phyloP scores from a whole-genome alignment of 92 coral and sea anemone genomes.

The Metridium senile region DNA sequence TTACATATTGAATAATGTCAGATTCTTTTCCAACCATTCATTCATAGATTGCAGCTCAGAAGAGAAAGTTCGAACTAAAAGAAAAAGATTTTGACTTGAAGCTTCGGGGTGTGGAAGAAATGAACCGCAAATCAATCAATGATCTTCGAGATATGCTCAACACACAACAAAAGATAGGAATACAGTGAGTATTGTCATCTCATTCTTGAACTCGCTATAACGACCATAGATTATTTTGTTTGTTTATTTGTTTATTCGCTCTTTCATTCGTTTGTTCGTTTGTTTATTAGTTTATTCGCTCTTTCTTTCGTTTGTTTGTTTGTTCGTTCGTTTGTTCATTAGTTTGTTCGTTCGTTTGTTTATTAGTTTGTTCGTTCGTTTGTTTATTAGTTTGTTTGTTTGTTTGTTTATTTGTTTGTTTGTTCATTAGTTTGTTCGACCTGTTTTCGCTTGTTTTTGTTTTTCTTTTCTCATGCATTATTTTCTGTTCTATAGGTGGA shows the following conservation, averaged over 20 bases:
- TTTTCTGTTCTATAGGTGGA: slow-evolving; percentile 74
- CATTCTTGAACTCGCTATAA: background rate
- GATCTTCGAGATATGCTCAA: slow-evolving; percentile 93
- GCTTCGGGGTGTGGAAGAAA: slow-evolving; percentile 80
- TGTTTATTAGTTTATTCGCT: too few relatives aligned
- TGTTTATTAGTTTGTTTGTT: too few relatives aligned
- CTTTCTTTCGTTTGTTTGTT: too few relatives aligned
- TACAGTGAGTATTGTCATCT: slow-evolving; percentile 63
- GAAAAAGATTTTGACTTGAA: slow-evolving; percentile 88
- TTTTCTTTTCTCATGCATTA: background rate
- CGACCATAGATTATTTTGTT: too few relatives aligned
- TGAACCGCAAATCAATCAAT: slow-evolving; percentile 90
- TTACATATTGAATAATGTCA: too few relatives aligned
- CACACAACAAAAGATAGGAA: slow-evolving; percentile 92
- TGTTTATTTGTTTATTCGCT: too few relatives aligned
- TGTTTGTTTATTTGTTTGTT: too few relatives aligned
- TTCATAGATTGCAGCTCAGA: slow-evolving; percentile 83
- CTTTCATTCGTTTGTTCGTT: too few relatives aligned
- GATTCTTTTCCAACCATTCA: too few relatives aligned
- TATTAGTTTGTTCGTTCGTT: too few relatives aligned
- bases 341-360: too few relatives aligned
- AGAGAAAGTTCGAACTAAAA: slow-evolving; percentile 68
- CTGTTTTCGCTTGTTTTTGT: background rate
- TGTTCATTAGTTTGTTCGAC: background rate
- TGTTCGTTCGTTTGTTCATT: too few relatives aligned